Evolutionary conservation across 2,113 vertebrate genomes (phyloP).

Genomic region (Brachyhypopomus gauderio): DNA sequence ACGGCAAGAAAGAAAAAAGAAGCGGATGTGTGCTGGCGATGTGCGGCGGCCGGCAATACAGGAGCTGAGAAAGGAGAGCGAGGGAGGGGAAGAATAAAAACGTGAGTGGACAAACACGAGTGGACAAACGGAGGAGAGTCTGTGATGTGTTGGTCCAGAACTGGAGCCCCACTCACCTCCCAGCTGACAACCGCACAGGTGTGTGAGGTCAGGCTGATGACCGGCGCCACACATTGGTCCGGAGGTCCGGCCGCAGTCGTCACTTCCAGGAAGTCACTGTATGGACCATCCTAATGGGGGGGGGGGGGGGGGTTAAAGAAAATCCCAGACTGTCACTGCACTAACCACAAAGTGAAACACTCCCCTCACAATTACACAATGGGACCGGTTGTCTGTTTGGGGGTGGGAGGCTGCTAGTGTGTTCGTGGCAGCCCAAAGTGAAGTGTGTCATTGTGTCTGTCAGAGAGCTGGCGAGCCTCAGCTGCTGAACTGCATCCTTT

Average conservation of each 20-base stretch:
- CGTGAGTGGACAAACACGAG: too few species aligned
- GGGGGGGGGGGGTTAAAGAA: neutral
- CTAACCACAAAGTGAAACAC: neutral
- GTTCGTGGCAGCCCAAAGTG: too few species aligned
- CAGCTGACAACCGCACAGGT: slow-evolving; percentile 85
- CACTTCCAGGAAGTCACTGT: slow-evolving; percentile 84
- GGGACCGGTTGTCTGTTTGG: too few species aligned
- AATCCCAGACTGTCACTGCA: neutral
- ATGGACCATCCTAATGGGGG: slow-evolving; percentile 80
- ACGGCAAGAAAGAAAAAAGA: neutral
- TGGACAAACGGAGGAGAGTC: too few species aligned
- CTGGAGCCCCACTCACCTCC: slow-evolving; percentile 83
- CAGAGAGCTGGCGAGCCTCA: too few species aligned
- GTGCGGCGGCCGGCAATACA: neutral
- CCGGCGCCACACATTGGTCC: slow-evolving; percentile 86
- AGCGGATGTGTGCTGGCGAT: neutral
- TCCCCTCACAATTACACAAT: neutral
- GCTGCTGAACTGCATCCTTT: too few species aligned
- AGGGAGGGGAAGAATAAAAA: too few species aligned
- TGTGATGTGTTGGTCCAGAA: neutral
- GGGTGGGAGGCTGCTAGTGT: too few species aligned
- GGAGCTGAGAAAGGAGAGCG: neutral
- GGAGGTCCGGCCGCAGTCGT: slow-evolving; percentile 92
- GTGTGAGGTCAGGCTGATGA: slow-evolving; percentile 82
- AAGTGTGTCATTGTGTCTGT: too few species aligned